These are phyloP conservation scores for Philereme vetulata DNA, from an alignment of 2,888 invertebrate genomes.

Conservation along the genomic window DNA sequence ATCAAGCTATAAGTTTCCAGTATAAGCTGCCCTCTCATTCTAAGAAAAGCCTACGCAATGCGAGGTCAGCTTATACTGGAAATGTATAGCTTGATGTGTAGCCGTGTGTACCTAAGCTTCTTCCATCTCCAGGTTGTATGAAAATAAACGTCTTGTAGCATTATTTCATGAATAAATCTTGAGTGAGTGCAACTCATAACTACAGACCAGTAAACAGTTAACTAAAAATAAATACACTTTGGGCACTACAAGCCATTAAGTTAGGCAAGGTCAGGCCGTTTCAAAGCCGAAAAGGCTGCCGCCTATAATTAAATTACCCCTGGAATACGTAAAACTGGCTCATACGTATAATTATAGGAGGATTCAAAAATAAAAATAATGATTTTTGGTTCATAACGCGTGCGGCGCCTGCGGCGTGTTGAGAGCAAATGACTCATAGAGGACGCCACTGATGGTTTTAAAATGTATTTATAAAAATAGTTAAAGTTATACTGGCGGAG, in stretches of 20 bases:
- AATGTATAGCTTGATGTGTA: too few relatives aligned
- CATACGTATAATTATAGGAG: constrained; percentile 74
- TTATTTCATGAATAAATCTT: too few relatives aligned
- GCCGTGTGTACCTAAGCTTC: too few relatives aligned
- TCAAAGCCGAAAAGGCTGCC: constrained; percentile 47
- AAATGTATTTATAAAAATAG: constrained; percentile 29
- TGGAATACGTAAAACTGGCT: constrained; percentile 71
- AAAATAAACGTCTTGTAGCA: too few relatives aligned
- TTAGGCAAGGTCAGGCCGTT: constrained; percentile 29
- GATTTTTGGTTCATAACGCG: constrained; percentile 61
- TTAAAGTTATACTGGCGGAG: constrained; percentile 1
- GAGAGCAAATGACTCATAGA: constrained; percentile 28
- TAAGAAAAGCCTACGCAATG: too few relatives aligned
- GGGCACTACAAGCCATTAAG: constrained; percentile 13
- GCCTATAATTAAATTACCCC: constrained; percentile 70
- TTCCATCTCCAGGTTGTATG: too few relatives aligned
- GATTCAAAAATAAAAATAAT: constrained; percentile 67
- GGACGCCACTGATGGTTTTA: constrained; percentile 25
- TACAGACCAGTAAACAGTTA: constrained; percentile 11
- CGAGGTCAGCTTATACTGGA: too few relatives aligned
- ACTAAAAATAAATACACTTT: constrained; percentile 23
- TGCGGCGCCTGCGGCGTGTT: constrained; percentile 57
- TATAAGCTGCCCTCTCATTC: too few relatives aligned
- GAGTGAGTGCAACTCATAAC: too few relatives aligned
- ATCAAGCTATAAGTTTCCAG: too few relatives aligned